These are phyloP conservation scores for Acyrthosiphon pisum DNA, from an alignment of 1,140 invertebrate genomes.

Conservation along the genomic window DNA sequence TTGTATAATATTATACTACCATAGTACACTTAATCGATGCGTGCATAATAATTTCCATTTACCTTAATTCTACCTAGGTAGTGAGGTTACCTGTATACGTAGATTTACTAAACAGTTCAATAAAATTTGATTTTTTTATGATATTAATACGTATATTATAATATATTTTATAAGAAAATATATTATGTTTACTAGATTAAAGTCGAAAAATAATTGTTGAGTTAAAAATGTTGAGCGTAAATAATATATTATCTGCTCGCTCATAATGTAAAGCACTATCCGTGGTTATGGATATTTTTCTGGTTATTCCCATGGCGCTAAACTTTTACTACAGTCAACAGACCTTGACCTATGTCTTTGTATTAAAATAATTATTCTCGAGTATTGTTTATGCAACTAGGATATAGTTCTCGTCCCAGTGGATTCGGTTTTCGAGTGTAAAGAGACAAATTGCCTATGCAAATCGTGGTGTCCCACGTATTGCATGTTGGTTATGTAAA, in stretches of 20 bases:
- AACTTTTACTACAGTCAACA: neutral
- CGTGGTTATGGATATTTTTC: neutral
- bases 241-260: neutral
- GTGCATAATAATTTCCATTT: too few species aligned
- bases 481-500: constrained; percentile 24
- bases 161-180: neutral
- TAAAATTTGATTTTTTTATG: neutral
- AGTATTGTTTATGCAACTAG: neutral
- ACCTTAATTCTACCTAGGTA: neutral
- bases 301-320: neutral
- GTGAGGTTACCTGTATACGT: too few species aligned
- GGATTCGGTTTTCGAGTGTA: neutral
- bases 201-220: neutral
- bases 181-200: neutral
- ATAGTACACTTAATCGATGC: too few species aligned
- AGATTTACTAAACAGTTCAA: neutral
- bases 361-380: constrained; percentile 20
- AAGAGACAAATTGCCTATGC: constrained; percentile 42
- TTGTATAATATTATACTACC: too few species aligned
- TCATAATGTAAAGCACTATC: neutral
- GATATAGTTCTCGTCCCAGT: neutral
- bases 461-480: neutral
- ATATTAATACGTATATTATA: neutral
- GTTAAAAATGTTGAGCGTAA: neutral
- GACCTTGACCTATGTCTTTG: constrained; percentile 9